These are phyloP conservation scores for Huso huso DNA, from an alignment of 2,797 vertebrate genomes.

Conservation along the genomic window DNA sequence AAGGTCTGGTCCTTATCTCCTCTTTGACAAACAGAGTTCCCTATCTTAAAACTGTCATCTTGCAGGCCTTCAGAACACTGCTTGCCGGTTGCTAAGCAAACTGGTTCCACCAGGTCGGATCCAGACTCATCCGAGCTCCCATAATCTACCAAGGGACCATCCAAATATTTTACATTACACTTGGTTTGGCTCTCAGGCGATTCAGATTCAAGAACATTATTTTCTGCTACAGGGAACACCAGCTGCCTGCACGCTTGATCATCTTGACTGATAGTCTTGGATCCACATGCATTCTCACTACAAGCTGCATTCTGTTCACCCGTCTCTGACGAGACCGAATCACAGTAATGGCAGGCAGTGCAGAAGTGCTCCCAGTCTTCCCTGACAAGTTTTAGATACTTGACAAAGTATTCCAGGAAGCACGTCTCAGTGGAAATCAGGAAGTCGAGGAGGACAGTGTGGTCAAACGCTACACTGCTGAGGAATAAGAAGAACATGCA, in stretches of 20 bases:
- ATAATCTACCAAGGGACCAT: slow-evolving; percentile 69
- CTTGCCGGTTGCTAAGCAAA: neutral
- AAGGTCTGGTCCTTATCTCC: neutral
- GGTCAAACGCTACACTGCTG: slow-evolving; percentile 72
- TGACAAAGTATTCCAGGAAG: slow-evolving; percentile 86
- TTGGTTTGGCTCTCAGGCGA: neutral
- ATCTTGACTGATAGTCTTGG: neutral
- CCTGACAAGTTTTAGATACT: slow-evolving; percentile 74
- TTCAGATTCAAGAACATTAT: neutral
- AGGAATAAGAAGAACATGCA: slow-evolving; percentile 80
- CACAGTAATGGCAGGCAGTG: slow-evolving; percentile 41
- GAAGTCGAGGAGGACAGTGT: slow-evolving; percentile 83
- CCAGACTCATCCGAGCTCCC: slow-evolving; percentile 79
- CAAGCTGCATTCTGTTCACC: neutral
- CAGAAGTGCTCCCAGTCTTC: slow-evolving; percentile 60
- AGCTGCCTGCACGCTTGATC: neutral
- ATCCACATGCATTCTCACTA: neutral
- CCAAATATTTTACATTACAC: neutral
- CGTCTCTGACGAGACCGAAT: slow-evolving; percentile 4
- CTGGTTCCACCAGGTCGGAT: slow-evolving; percentile 41
- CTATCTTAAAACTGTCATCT: neutral
- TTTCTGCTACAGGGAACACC: neutral
- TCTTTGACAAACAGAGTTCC: too few species aligned
- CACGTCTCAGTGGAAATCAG: slow-evolving; percentile 91
- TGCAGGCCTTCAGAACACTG: neutral